Evolutionary conservation across 2,797 vertebrate species (phyloP), one percentile per base, ranked within the genome.

Genomic region (Arrhamphus sclerolepis): DNA sequence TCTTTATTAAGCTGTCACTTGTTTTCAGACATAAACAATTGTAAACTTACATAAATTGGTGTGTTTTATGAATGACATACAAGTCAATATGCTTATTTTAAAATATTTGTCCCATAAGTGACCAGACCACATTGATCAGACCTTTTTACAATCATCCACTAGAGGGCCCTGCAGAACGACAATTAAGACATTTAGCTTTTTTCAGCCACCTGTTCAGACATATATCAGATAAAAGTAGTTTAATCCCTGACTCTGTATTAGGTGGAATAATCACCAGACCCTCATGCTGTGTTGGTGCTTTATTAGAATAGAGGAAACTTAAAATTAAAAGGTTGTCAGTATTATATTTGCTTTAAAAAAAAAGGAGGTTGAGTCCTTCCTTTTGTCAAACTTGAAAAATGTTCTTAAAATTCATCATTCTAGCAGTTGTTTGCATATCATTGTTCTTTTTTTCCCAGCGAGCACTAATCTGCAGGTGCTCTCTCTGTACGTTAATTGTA

Each of bases 151-250:
- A 19, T 19, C 17, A 13, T 5, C 62, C 68, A 73, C 21, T 17
- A 83, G 78, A 43, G 18, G 62, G 28, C 2, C 59, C 34, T 55
- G 2, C 56, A 72, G 53, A 72, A 8, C 59, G 28, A 19, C 6
- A 47, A 43, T 1, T 7, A 4, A 46, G 1, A 56, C 21, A 3
- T 49, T 26, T 18, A 48, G 17, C 22, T 46, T 29, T 18, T n/a
- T 55, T 13, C 1, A 19, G 16, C 44, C 2, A 46, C 0, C 5
- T 41, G 6, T 50, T 52, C 8, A 14, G 39, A 13, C 46, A 56
- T 8, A 26, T 46, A 20, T 26, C 16, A 21, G 13, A 34, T 5
- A 11, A 50, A 26, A 39, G 17, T 16, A 43, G 17, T 38, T 24
- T 42, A 7, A 53, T 10, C n/a, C 39, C 22, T 39, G 21, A 42